Base-by-base conservation (phyloP, 2,113 vertebrate species). In the Clinocottus analis region DNA sequence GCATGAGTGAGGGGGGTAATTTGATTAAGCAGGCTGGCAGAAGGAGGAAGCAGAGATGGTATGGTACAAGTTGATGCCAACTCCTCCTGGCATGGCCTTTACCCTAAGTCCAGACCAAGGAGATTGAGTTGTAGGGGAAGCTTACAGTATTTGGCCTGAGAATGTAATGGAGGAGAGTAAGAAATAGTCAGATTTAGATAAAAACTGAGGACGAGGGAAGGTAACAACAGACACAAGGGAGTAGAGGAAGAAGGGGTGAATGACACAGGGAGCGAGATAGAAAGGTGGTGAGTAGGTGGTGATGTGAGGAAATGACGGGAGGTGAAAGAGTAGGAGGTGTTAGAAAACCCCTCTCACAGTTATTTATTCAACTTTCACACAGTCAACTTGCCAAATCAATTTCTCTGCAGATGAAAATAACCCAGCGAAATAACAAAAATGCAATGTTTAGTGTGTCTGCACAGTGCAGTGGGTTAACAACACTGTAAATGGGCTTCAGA, bases 1-100 rank as follows among this genome's bases (percentile, higher is more conserved):
- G 86, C 85, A 86, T 84, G 82, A 64, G 62, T 87, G 74, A 79
- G 60, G 79, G 85, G 77, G 70, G 79, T 91, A 87, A 92, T 91
- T 91, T 92, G 90, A 94, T 92, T 92, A 91, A 90, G 83, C 60
- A 75, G 79, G 66, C 89, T 91, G 88, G 90, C 91, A 91, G 87
- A 87, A 84, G 87, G 82, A 89, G 92, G 91, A 90, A 91, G 82
- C 71, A 90, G 93, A 71, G 85, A 94, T 82, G 93, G 93, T 94
- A 90, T 95, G 90, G 82, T 89, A 92, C 84, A 87, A 77, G 86
- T 86, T 79, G 86, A 83, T 90, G 89, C 91, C 91, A 92, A 59
- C 88, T 90, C 86, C 84, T 92, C 64, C 85, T 90, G 92, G 90
- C 90, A 90, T 83, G 76, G 88, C 73, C 88, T 77, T 87, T 81